These are phyloP conservation scores for Vannuccia rotundouncinata DNA, from an alignment of 2,888 invertebrate genomes.

Conservation along the genomic window DNA sequence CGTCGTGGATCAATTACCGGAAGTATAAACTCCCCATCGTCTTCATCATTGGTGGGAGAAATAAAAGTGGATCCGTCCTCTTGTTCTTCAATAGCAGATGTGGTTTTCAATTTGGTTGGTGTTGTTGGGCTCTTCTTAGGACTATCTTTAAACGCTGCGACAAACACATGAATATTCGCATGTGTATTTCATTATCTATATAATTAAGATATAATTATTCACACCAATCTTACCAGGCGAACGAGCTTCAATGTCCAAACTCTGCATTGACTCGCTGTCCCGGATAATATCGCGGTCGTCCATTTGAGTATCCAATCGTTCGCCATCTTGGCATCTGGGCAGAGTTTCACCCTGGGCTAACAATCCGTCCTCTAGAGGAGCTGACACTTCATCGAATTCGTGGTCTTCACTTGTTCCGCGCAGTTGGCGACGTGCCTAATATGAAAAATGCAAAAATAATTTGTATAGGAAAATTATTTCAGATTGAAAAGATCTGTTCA, in stretches of 20 bases:
- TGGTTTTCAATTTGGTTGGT: too few species aligned
- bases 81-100: too few species aligned
- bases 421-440: neutral
- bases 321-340: neutral
- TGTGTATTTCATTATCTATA: too few species aligned
- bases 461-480: too few species aligned
- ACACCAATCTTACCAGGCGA: too few species aligned
- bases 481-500: neutral
- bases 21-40: constrained; percentile 41
- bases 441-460: too few species aligned
- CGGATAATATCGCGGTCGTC: constrained; percentile 29
- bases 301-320: neutral
- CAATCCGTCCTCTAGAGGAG: neutral
- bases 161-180: too few species aligned
- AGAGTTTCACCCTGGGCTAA: neutral
- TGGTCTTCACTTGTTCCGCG: neutral
- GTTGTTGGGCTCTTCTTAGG: too few species aligned
- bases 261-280: constrained; percentile 38
- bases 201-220: too few species aligned
- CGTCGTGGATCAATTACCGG: constrained; percentile 45
- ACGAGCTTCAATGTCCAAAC: neutral
- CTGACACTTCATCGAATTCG: neutral
- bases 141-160: too few species aligned
- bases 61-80: too few species aligned
- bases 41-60: too few species aligned